Percentiles rank a stretch among this genome's conserved stretches.
phyloP scores from a whole-genome alignment of 2,797 vertebrate genomes.

The Pseudochaenichthys georgianus region DNA sequence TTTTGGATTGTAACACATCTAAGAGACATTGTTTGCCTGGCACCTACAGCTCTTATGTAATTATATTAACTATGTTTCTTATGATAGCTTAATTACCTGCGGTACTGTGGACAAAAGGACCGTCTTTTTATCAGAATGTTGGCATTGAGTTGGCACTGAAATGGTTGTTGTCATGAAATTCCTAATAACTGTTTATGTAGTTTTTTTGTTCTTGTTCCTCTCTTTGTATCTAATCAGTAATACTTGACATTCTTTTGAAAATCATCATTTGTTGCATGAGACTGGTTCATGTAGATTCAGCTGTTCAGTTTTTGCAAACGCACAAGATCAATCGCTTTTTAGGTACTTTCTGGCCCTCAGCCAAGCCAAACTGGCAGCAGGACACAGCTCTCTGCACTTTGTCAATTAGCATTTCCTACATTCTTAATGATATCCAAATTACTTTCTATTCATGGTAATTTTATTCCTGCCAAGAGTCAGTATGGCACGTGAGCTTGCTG shows the following conservation, averaged over 20 bases:
- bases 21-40: no score
- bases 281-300: conserved; percentile 11
- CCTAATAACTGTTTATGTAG: background rate
- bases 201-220: background rate
- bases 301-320: conserved; percentile 15
- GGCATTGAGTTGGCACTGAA: no score
- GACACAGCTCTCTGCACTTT: conserved; percentile 19
- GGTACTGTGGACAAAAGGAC: no score
- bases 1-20: no score
- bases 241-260: no score
- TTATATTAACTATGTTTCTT: no score
- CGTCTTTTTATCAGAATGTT: no score
- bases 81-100: no score
- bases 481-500: conserved; percentile 17
- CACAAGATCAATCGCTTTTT: conserved; percentile 11
- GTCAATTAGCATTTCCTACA: conserved; percentile 32
- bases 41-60: no score
- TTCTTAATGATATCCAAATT: conserved; percentile 21
- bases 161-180: no score
- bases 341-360: conserved; percentile 17
- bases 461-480: conserved; percentile 4
- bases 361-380: conserved; percentile 39
- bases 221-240: background rate
- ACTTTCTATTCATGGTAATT: conserved; percentile 9
- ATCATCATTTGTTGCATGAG: conserved; percentile 3